Conservation (phyloP, 2,797 vertebrate species). For the Knipowitschia caucasica region DNA sequence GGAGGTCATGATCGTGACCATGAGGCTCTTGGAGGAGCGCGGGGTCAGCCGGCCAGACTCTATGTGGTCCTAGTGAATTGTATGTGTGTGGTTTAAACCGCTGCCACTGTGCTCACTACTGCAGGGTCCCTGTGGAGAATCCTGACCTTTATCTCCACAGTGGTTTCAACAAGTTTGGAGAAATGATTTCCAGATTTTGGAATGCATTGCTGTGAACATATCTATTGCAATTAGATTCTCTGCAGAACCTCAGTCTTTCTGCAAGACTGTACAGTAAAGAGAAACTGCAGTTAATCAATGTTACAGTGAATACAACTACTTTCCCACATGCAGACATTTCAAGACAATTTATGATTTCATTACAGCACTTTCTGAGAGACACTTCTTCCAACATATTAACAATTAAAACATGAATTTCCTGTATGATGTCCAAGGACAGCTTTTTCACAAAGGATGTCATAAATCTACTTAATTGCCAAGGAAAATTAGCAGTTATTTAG, state of each 20-base stretch:
- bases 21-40: constrained; percentile 25
- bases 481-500: no score
- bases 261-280: constrained; percentile 6
- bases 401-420: no score
- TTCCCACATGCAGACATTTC: constrained; percentile 10
- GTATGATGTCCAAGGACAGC: no score
- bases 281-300: constrained; percentile 25
- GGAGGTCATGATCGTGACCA: no score
- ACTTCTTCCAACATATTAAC: background rate
- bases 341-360: background rate
- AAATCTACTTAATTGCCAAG: no score
- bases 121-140: constrained; percentile 44
- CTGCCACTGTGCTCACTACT: constrained; percentile 43
- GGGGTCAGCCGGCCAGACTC: constrained; percentile 26
- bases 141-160: constrained; percentile 51
- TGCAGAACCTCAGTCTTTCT: constrained; percentile 28
- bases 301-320: constrained; percentile 12
- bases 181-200: constrained; percentile 66
- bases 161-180: constrained; percentile 52
- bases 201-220: constrained; percentile 47
- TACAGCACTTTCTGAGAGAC: constrained; percentile 4
- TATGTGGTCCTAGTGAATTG: no score
- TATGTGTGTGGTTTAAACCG: constrained; percentile 55
- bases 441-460: no score
- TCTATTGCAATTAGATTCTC: constrained; percentile 45